A percentile compares a stretch with the other conserved stretches of the same genome.
Evolutionary conservation across 2,888 invertebrate species (phyloP).

Genomic region (Xanthia icteritia): DNA sequence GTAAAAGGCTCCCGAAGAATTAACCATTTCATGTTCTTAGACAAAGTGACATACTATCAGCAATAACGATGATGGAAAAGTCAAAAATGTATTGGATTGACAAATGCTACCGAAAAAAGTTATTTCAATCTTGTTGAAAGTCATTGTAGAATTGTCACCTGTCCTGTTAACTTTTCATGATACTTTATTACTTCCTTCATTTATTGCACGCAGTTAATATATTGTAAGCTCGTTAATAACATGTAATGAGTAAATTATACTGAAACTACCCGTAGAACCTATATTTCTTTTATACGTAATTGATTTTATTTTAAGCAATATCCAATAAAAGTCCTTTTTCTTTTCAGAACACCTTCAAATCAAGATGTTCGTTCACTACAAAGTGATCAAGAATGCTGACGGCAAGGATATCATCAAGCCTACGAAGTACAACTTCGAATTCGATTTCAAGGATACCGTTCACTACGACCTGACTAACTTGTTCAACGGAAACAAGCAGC

Average conservation of each 20-base stretch:
- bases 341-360: slow-evolving; percentile 51
- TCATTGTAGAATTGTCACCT: background rate
- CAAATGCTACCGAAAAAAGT: too few relatives aligned
- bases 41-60: background rate
- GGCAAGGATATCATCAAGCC: slow-evolving; percentile 60
- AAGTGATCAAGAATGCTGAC: slow-evolving; percentile 43
- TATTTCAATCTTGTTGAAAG: background rate
- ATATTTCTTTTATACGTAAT: background rate
- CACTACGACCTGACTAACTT: slow-evolving; percentile 70
- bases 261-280: background rate
- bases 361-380: slow-evolving; percentile 44
- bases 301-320: background rate
- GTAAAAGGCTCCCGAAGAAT: background rate
- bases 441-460: slow-evolving; percentile 71
- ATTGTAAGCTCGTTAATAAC: background rate
- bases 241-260: too few relatives aligned
- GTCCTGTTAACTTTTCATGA: background rate
- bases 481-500: slow-evolving; percentile 70
- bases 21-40: too few relatives aligned
- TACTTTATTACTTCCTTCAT: background rate
- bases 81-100: background rate
- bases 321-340: background rate
- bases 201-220: background rate
- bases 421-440: slow-evolving; percentile 68
- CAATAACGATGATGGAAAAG: background rate